Percentiles rank a stretch among this genome's conserved stretches.
Evolutionary conservation across 2,888 invertebrate genomes (phyloP).

Genomic region (Apotomis turbidana): DNA sequence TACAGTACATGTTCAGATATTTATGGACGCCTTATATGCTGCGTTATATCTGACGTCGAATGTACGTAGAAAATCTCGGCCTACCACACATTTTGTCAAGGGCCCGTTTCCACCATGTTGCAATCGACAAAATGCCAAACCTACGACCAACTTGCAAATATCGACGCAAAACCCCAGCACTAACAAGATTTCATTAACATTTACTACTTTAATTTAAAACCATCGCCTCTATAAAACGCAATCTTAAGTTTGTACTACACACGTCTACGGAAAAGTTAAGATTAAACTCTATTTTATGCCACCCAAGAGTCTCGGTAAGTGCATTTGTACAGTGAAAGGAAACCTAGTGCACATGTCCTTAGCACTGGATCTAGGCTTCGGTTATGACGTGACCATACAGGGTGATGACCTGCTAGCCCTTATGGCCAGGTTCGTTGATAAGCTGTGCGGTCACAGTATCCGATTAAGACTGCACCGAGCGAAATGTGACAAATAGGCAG

Average conservation of each 20-base stretch:
- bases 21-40: too few species aligned
- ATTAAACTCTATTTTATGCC: constrained; percentile 1
- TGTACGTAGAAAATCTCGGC: background rate
- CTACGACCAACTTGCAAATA: constrained; percentile 16
- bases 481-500: too few species aligned
- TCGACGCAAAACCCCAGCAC: background rate
- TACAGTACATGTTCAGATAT: too few species aligned
- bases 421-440: constrained; percentile 20
- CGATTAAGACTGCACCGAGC: too few species aligned
- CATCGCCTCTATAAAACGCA: constrained; percentile 5
- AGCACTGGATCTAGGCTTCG: constrained; percentile 25
- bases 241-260: constrained; percentile 8
- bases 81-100: background rate
- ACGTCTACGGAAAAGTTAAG: background rate
- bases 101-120: constrained; percentile 22
- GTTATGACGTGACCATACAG: constrained; percentile 27
- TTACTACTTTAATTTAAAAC: background rate
- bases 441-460: background rate
- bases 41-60: too few species aligned
- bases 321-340: constrained; percentile 24
- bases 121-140: constrained; percentile 29
- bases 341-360: constrained; percentile 22
- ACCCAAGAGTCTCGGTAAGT: background rate
- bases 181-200: background rate
- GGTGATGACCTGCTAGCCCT: constrained; percentile 18